Evolutionary conservation across 2,113 vertebrate genomes (phyloP), one percentile per base, ranked within the genome.

Genomic region (Chloropsis hardwickii): DNA sequence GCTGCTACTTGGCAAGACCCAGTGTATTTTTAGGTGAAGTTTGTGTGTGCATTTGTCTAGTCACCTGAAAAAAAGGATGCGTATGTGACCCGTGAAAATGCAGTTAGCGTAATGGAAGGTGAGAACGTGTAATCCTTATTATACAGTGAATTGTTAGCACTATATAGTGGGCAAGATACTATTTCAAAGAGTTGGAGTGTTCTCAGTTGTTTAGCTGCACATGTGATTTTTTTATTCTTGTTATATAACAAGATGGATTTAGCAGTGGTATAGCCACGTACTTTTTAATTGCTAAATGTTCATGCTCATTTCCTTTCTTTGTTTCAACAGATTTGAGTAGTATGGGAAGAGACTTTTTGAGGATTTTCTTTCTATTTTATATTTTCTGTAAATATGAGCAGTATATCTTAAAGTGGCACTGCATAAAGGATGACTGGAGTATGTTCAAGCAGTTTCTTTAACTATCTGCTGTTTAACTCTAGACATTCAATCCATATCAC

Each of bases 11-110:
- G 96, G 92, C 97, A 97, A 94, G 85, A 92, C 65, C 96, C 37
- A 27, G 22, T 90, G 70, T 97, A 85, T 92, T 97, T 97, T 97
- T 97, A 96, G 91, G 86, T 97, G 72, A 96, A 94, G 71, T 97
- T 96, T 97, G 69, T 97, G 94, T 81, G 79, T 95, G 94, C 93
- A 64, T 95, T 94, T 98, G 95, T 97, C 97, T 97, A 74, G 93
- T 98, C 97, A 98, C 96, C 97, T 97, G 94, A 96, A 96, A 96
- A 88, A 95, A 95, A 96, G 92, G 88, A 96, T 97, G 72, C 76
- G 5, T 95, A 94, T 91, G 70, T 97, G 95, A 97, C 94, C 95
- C 88, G 24, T 97, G 97, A 97, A 97, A 97, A 96, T 92, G 73
- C 83, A 96, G 91, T 96, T 97, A 94, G 56, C 53, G 14, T 76